These are phyloP conservation scores for Cataglyphis rosenhaueri DNA, from an alignment of 2,888 invertebrate genomes.

Conservation along the genomic window DNA sequence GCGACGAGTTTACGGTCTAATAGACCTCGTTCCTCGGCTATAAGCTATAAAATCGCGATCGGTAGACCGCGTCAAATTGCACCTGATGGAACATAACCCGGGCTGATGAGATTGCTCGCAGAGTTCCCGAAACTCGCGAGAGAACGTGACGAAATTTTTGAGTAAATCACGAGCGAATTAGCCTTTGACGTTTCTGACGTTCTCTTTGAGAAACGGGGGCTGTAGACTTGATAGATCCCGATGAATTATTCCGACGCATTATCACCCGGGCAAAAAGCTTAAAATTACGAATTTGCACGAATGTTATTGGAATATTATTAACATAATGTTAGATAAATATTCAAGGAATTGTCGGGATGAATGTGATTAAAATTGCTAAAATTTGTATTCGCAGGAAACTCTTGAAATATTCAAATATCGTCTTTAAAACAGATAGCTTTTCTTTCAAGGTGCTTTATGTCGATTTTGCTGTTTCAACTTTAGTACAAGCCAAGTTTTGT, in stretches of 20 bases:
- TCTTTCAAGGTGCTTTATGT: background rate
- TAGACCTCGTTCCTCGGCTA: conserved; percentile 9
- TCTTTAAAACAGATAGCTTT: background rate
- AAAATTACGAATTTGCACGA: conserved; percentile 1
- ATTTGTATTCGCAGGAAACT: background rate
- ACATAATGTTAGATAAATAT: conserved; percentile 1
- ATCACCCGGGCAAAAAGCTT: background rate
- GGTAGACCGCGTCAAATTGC: conserved; percentile 57
- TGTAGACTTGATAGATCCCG: background rate
- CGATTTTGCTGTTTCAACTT: background rate
- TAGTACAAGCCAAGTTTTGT: background rate
- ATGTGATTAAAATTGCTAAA: background rate
- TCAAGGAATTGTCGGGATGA: background rate
- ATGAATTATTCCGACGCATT: conserved; percentile 39
- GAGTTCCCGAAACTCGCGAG: conserved; percentile 23
- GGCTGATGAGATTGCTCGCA: conserved; percentile 34
- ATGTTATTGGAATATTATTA: conserved; percentile 32
- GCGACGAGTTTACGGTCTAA: conserved; percentile 30
- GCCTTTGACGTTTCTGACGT: background rate
- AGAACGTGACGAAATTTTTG: conserved; percentile 34
- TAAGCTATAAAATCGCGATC: conserved; percentile 40
- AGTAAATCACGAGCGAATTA: conserved; percentile 7
- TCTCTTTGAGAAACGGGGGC: background rate
- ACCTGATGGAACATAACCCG: conserved; percentile 23
- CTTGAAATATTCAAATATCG: background rate